Conservation (phyloP, 2,113 vertebrate species). For the Natator depressus region DNA sequence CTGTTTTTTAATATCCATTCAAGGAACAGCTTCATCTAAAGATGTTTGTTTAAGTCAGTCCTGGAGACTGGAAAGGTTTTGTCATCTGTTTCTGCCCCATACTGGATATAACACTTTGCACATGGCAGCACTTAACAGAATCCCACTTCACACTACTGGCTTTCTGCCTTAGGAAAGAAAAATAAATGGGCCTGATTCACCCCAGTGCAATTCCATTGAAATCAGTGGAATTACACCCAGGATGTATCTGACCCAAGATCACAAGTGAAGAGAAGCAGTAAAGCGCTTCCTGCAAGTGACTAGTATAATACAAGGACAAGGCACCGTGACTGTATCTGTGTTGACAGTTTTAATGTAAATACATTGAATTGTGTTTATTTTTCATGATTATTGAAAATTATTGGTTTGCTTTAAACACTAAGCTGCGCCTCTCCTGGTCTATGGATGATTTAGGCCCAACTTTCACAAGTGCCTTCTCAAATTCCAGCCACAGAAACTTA, state of each 20-base stretch:
- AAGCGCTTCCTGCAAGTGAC: background rate
- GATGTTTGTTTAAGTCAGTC: constrained; percentile 69
- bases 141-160: constrained; percentile 57
- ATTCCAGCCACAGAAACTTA: background rate
- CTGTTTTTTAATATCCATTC: constrained; percentile 25
- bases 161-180: constrained; percentile 26
- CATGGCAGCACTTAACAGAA: constrained; percentile 68
- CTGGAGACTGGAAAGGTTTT: constrained; percentile 63
- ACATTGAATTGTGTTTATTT: constrained; percentile 1
- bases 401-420: constrained; percentile 22
- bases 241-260: background rate
- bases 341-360: constrained; percentile 33
- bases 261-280: background rate
- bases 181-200: background rate
- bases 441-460: background rate
- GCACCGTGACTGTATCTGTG: background rate
- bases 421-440: constrained; percentile 19
- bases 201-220: background rate
- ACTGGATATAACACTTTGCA: constrained; percentile 64
- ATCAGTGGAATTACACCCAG: background rate
- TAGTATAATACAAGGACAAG: background rate
- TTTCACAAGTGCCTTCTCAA: background rate
- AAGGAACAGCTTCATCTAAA: constrained; percentile 55
- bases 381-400: constrained; percentile 43
- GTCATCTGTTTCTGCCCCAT: constrained; percentile 65